phyloP scores from a whole-genome alignment of 1,140 invertebrate species.

The Drosophila eugracilis region DNA sequence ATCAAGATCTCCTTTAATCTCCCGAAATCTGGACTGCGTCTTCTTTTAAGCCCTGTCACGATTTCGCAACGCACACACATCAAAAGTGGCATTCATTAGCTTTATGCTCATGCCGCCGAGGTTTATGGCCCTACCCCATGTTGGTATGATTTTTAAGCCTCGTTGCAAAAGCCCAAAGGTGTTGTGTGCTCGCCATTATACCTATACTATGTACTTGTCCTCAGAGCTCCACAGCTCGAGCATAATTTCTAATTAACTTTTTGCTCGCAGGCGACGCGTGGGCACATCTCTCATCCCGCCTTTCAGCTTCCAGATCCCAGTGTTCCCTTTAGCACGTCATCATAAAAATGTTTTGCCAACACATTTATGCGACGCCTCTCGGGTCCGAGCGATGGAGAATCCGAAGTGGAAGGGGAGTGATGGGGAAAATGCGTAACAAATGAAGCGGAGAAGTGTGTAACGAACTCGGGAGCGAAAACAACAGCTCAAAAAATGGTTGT shows the following conservation, averaged over 20 bases:
- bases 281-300: constrained; percentile 21
- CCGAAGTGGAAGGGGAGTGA: background rate
- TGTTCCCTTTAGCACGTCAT: constrained; percentile 81
- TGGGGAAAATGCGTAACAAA: constrained; percentile 69
- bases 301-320: constrained; percentile 20
- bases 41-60: constrained; percentile 53
- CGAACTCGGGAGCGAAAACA: too few species aligned
- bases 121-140: constrained; percentile 30
- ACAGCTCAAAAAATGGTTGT: constrained; percentile 51
- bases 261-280: constrained; percentile 48
- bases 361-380: constrained; percentile 70
- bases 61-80: constrained; percentile 30
- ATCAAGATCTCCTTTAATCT: too few species aligned
- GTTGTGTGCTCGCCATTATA: constrained; percentile 28
- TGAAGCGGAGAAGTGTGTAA: constrained; percentile 75
- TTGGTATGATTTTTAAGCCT: constrained; percentile 54
- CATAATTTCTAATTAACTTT: constrained; percentile 84
- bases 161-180: constrained; percentile 57
- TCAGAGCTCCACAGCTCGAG: constrained; percentile 58
- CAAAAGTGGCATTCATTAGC: constrained; percentile 64
- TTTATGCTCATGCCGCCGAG: constrained; percentile 40
- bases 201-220: constrained; percentile 12
- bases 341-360: constrained; percentile 81
- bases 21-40: too few species aligned
- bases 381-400: constrained; percentile 26